These are phyloP conservation scores for Cololabis saira DNA, from an alignment of 2,113 vertebrate species.

Conservation along the genomic window DNA sequence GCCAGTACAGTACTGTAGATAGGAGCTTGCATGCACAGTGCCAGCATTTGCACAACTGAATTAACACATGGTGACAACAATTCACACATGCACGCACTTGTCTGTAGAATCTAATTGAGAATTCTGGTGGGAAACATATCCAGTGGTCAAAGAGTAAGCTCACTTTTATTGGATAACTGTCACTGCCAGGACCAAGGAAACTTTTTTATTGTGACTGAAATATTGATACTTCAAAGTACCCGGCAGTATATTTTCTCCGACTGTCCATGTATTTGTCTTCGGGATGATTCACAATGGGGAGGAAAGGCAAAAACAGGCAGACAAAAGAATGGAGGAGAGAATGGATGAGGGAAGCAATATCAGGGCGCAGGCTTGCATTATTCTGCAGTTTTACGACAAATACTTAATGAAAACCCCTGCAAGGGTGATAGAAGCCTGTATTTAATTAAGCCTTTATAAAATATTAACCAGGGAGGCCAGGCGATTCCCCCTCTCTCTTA, in stretches of 20 bases:
- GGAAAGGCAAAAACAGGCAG: conserved; percentile 60
- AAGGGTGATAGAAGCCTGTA: conserved; percentile 79
- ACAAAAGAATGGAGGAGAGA: conserved; percentile 48
- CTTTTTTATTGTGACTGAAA: conserved; percentile 80
- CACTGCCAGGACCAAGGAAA: conserved; percentile 57
- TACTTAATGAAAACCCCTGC: conserved; percentile 82
- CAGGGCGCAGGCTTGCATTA: conserved; percentile 70
- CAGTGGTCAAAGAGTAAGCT: conserved; percentile 32
- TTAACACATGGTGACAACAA: conserved; percentile 48
- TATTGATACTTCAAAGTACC: conserved; percentile 78
- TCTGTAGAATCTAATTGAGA: conserved; percentile 48
- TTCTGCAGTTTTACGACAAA: conserved; percentile 82
- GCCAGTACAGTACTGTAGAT: conserved; percentile 16
- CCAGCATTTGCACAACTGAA: conserved; percentile 39
- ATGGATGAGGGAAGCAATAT: conserved; percentile 75
- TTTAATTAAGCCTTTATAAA: conserved; percentile 85
- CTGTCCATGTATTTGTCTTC: conserved; percentile 75
- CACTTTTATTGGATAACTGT: conserved; percentile 66
- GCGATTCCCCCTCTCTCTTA: conserved; percentile 66
- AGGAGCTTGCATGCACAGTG: conserved; percentile 5
- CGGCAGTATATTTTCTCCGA: conserved; percentile 69
- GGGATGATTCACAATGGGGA: conserved; percentile 71
- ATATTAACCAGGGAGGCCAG: conserved; percentile 77
- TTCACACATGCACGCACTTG: conserved; percentile 20
- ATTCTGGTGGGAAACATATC: conserved; percentile 26